These are phyloP conservation scores for Cyprinella venusta DNA, from an alignment of 2,797 vertebrate species.

Conservation along the genomic window DNA sequence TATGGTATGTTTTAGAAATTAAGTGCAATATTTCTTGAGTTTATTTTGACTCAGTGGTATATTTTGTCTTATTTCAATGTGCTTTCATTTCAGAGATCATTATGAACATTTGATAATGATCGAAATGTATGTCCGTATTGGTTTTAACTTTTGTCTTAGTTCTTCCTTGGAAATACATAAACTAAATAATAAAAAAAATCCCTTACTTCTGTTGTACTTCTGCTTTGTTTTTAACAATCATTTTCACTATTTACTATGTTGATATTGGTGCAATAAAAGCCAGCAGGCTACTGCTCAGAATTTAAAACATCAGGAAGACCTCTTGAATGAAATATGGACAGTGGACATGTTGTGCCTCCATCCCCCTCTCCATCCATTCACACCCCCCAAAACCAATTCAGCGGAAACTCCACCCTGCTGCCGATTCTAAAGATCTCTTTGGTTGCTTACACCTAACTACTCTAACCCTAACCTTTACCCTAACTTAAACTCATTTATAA, in stretches of 20 bases:
- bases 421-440: neutral
- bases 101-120: constrained; percentile 89
- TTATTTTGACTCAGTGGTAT: constrained; percentile 87
- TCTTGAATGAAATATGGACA: neutral
- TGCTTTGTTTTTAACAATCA: constrained; percentile 14
- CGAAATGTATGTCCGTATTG: constrained; percentile 90
- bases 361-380: no score
- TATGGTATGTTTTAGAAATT: constrained; percentile 84
- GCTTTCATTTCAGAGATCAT: constrained; percentile 86
- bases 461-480: neutral
- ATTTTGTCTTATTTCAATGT: constrained; percentile 73
- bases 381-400: no score
- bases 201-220: constrained; percentile 13
- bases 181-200: constrained; percentile 64
- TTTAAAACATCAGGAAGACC: neutral
- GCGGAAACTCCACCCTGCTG: neutral
- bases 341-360: neutral
- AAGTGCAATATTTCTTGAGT: constrained; percentile 99
- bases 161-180: constrained; percentile 94
- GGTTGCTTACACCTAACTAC: neutral
- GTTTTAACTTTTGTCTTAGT: constrained; percentile 86
- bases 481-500: no score
- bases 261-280: neutral
- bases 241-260: neutral
- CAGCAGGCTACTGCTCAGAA: neutral